Evolutionary conservation across 2,113 vertebrate genomes (phyloP).

Genomic region (Holacanthus passer): DNA sequence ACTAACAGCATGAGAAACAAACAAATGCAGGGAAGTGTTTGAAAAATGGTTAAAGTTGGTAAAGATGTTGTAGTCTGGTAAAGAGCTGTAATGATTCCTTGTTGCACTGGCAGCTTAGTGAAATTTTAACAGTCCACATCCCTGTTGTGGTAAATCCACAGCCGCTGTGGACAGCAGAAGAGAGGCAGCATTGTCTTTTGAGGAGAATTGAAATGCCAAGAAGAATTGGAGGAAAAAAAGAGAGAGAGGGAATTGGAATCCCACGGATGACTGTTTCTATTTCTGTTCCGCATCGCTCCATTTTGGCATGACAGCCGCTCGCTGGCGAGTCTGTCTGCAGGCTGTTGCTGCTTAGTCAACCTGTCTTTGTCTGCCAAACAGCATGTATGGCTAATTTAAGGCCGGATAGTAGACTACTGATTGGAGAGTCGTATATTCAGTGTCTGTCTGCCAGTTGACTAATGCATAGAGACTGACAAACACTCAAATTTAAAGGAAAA

Average conservation of each 20-base stretch:
- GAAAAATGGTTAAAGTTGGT: conserved; percentile 2
- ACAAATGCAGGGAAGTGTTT: not conserved
- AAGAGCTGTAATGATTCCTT: conserved; percentile 14
- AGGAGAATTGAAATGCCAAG: conserved; percentile 31
- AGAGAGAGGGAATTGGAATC: conserved; percentile 50
- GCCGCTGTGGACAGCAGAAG: conserved; percentile 16
- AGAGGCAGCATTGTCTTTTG: conserved; percentile 33
- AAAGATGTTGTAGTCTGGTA: not conserved
- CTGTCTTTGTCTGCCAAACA: conserved; percentile 66
- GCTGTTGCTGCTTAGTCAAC: conserved; percentile 75
- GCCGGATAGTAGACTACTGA: conserved; percentile 63
- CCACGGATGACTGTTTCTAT: conserved; percentile 74
- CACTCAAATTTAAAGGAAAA: not conserved
- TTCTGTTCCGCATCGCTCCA: conserved; percentile 52
- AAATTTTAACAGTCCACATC: not conserved
- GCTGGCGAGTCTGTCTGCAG: conserved; percentile 63
- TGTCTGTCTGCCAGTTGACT: conserved; percentile 28
- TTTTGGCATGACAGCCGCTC: conserved; percentile 63
- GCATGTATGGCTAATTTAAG: conserved; percentile 69
- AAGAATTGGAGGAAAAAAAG: conserved; percentile 27
- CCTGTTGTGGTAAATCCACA: conserved; percentile 36
- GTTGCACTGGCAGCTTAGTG: not conserved
- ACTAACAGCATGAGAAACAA: not conserved
- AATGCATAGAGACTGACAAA: conserved; percentile 5
- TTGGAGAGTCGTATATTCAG: conserved; percentile 33